Base-by-base conservation (phyloP, 1,140 invertebrate genomes). In the Tribolium castaneum region DNA sequence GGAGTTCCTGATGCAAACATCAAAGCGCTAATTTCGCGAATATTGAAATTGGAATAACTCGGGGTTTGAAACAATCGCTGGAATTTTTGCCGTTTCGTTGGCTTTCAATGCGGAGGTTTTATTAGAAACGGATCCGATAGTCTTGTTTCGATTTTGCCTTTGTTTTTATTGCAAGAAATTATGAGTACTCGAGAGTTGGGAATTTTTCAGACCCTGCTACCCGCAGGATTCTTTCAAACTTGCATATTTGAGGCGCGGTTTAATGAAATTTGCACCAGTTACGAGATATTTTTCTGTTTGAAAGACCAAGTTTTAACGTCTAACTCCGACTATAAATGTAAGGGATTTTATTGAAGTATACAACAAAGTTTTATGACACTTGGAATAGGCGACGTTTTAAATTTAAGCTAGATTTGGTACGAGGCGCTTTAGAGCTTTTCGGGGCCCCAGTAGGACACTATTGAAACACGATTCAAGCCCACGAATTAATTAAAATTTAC, bases 41-140 rank as follows among this genome's bases (percentile, higher is more conserved):
- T 66, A 66, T 66, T 66, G 59, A 66, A 66, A 66, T 66, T 66
- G 59, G 30, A 66, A 66, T 66, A 66, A 66, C 25, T 66, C 25
- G 9, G 30, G 59, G 25, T 35, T 30, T 35, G 59, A 66, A 66
- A 66, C 59, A 66, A 66, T 66, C n/a, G 25, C 14, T 12, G 30
- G 30, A 34, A 66, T 66, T 66, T 66, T 66, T 66, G 30, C 25
- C 30, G 25, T 12, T 35, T 66, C 30, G 59, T 34, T 66, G 14
- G 25, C 9, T 66, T 66, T 66, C 22, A 66, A 30, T 19, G 54
- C 19, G 54, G 6, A n/a, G 39, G 39, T 45, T 45, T 45, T 45
- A 45, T 45, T 45, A 45, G 39, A 45, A 45, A 45, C 39, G 39
- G 39, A 45, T 45, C 39, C 9, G 39, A 45, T 45, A 45, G 39